Conservation (phyloP, 2,113 vertebrate genomes). For the Antigone vipio region DNA sequence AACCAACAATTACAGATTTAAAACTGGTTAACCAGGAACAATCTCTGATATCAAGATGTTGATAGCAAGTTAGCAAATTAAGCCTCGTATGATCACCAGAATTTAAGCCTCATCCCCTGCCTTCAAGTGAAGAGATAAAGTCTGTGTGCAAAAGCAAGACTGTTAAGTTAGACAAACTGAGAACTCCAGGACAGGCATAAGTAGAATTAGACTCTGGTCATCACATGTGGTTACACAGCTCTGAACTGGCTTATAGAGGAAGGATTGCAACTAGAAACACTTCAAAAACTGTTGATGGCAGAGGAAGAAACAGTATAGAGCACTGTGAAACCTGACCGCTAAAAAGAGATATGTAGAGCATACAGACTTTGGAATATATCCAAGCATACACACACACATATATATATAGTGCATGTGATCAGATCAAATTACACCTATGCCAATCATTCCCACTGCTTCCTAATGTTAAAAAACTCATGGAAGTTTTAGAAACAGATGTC, state of each 20-base stretch:
- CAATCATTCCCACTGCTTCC: background rate
- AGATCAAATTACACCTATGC: background rate
- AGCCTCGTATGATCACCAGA: background rate
- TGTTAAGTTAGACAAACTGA: background rate
- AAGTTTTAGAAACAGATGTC: background rate
- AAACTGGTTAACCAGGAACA: background rate
- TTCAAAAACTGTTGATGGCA: background rate
- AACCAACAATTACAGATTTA: background rate
- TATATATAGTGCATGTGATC: background rate
- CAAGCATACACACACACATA: accelerated
- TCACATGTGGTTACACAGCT: background rate
- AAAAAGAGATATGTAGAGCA: background rate
- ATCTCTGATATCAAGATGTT: background rate
- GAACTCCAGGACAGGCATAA: background rate
- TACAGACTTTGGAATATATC: background rate
- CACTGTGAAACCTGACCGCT: background rate
- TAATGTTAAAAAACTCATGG: background rate
- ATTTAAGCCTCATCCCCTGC: background rate
- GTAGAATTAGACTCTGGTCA: background rate
- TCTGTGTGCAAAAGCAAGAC: background rate
- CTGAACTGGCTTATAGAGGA: background rate
- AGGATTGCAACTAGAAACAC: background rate
- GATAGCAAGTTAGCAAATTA: background rate
- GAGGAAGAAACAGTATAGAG: background rate
- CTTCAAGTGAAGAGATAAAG: background rate